Percentiles rank a stretch among this genome's conserved stretches.
Conservation (phyloP, 2,888 invertebrate genomes). For the Polietes domitor region DNA sequence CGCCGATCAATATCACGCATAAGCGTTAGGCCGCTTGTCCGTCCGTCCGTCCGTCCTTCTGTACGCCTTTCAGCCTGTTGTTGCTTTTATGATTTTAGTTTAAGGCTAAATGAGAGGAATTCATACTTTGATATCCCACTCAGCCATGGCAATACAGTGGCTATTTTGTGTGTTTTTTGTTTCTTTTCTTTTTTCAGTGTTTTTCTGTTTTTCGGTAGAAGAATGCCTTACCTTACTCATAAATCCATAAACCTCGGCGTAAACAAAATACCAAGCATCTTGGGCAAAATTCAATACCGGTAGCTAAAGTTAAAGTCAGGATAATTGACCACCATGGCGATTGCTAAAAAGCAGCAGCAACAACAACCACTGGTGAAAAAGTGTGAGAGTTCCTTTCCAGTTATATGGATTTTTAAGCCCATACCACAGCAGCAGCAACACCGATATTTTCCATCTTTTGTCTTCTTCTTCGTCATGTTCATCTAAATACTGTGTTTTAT, state of each 20-base stretch:
- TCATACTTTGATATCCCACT: neutral
- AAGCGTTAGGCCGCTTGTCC: slow-evolving; percentile 45
- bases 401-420: neutral
- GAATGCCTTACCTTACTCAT: slow-evolving; percentile 50
- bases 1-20: slow-evolving; percentile 70
- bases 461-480: neutral
- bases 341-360: slow-evolving; percentile 14
- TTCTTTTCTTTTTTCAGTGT: too few species aligned
- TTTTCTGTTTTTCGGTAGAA: slow-evolving; percentile 35
- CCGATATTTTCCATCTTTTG: neutral
- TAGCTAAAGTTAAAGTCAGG: slow-evolving; percentile 53
- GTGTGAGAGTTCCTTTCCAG: slow-evolving; percentile 34
- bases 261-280: slow-evolving; percentile 56
- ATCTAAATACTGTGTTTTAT: slow-evolving; percentile 21
- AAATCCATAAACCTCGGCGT: slow-evolving; percentile 64
- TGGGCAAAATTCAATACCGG: slow-evolving; percentile 62
- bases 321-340: slow-evolving; percentile 64
- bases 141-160: neutral
- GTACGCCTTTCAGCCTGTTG: slow-evolving; percentile 21
- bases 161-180: slow-evolving; percentile 13
- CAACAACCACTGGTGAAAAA: slow-evolving; percentile 37
- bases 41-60: neutral
- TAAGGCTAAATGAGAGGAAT: slow-evolving; percentile 66
- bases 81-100: slow-evolving; percentile 58
- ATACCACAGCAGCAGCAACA: neutral